Conservation (phyloP, 2,797 vertebrate species). For the Psittacula echo region DNA sequence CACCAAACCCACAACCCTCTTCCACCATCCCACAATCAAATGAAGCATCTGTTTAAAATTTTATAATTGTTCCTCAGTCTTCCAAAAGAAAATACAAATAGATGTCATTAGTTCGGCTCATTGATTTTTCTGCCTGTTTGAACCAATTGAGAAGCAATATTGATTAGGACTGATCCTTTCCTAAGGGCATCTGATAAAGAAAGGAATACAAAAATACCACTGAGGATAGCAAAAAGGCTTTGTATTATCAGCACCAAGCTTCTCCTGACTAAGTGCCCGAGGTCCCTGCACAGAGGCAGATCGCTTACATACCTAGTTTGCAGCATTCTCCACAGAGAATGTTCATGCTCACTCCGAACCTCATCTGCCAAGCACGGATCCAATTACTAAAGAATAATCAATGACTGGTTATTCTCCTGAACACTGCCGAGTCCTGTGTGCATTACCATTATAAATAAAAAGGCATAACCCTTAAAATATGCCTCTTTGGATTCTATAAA, state of each 20-base stretch:
- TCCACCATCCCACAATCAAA: not conserved
- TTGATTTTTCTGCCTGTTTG: conserved; percentile 79
- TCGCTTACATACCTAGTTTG: conserved; percentile 54
- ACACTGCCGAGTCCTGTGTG: not conserved
- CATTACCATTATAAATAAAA: conserved; percentile 17
- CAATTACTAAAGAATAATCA: conserved; percentile 75
- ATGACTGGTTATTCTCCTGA: conserved; percentile 51
- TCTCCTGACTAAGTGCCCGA: conserved; percentile 62
- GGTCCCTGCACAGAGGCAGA: conserved; percentile 60
- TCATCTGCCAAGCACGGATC: conserved; percentile 70
- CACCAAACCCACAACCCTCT: not conserved
- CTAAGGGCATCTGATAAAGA: conserved; percentile 76
- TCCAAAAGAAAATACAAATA: conserved; percentile 75
- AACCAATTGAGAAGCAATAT: conserved; percentile 80
- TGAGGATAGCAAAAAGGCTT: conserved; percentile 68
- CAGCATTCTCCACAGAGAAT: conserved; percentile 52
- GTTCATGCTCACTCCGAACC: conserved; percentile 21
- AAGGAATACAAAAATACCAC: conserved; percentile 72
- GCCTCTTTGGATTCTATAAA: not conserved
- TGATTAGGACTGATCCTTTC: conserved; percentile 83
- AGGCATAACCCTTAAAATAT: not conserved
- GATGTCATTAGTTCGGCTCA: conserved; percentile 78
- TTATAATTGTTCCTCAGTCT: conserved; percentile 43
- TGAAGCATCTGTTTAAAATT: conserved; percentile 47
- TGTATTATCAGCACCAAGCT: conserved; percentile 55